These are phyloP conservation scores for Urocyon cinereoargenteus DNA, from an alignment of 2,797 vertebrate species.

Conservation along the genomic window DNA sequence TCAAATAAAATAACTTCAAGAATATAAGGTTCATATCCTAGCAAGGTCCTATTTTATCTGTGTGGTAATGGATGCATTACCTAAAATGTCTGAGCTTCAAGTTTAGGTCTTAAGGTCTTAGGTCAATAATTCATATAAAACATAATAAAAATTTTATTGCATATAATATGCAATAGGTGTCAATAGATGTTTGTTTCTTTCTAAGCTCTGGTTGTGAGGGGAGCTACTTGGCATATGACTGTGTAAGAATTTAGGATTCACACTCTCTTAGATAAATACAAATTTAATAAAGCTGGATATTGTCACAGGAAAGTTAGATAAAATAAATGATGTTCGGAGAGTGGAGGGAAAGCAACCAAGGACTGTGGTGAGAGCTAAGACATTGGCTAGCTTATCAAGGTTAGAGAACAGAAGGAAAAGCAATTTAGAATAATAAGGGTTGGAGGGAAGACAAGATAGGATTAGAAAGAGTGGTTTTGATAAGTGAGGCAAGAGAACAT, in stretches of 20 bases:
- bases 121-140: neutral
- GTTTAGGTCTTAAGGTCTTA: conserved; percentile 14
- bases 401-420: neutral
- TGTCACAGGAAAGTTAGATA: neutral
- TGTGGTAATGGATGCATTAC: neutral
- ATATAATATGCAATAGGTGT: neutral
- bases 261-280: neutral
- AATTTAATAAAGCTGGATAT: neutral
- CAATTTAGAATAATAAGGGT: neutral
- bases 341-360: neutral
- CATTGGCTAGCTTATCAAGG: neutral
- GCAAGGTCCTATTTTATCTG: neutral
- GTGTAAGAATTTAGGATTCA: neutral
- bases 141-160: neutral
- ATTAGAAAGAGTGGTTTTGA: neutral
- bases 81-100: neutral
- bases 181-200: neutral
- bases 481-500: neutral
- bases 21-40: neutral
- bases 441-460: neutral
- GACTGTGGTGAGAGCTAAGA: neutral
- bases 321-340: neutral
- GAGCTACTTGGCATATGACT: neutral
- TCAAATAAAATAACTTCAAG: neutral
- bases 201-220: neutral